Evolutionary conservation across 2,888 invertebrate species (phyloP).

Genomic region (Pseudeuparius sepicola): DNA sequence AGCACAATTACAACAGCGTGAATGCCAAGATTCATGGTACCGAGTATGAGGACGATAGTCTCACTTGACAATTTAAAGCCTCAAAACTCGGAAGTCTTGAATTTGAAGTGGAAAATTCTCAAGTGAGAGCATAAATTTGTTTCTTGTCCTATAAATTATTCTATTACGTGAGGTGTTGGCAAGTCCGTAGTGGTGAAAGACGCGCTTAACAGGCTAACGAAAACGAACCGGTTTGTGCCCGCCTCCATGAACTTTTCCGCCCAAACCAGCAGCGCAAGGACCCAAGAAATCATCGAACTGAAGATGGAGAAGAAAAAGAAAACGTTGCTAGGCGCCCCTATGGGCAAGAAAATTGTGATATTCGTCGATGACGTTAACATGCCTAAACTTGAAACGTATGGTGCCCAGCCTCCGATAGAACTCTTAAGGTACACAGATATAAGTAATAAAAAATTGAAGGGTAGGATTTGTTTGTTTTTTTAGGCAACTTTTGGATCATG

Average conservation of each 20-base stretch:
- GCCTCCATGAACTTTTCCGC: conserved; percentile 83
- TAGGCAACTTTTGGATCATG: conserved; percentile 65
- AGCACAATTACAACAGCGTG: no score
- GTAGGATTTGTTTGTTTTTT: conserved; percentile 15
- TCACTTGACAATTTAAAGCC: no score
- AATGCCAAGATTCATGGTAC: no score
- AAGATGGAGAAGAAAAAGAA: conserved; percentile 76
- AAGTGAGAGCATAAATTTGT: no score
- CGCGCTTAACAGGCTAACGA: conserved; percentile 54
- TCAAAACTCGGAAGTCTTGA: no score
- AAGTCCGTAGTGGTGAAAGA: conserved; percentile 79
- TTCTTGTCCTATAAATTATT: no score
- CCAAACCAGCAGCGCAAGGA: conserved; percentile 76
- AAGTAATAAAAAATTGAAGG: conserved; percentile 2
- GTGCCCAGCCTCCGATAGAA: conserved; percentile 88
- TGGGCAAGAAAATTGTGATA: conserved; percentile 71
- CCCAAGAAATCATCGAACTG: conserved; percentile 77
- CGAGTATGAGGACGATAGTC: no score
- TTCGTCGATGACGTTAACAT: conserved; percentile 91
- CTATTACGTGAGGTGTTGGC: conserved; percentile 78
- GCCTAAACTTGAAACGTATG: conserved; percentile 79
- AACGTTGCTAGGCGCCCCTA: conserved; percentile 69
- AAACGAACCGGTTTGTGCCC: conserved; percentile 55
- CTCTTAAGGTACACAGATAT: conserved; percentile 52
- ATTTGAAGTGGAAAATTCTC: no score